Base-by-base conservation (phyloP, 2,888 invertebrate species). In the Drosophila macrospina region DNA sequence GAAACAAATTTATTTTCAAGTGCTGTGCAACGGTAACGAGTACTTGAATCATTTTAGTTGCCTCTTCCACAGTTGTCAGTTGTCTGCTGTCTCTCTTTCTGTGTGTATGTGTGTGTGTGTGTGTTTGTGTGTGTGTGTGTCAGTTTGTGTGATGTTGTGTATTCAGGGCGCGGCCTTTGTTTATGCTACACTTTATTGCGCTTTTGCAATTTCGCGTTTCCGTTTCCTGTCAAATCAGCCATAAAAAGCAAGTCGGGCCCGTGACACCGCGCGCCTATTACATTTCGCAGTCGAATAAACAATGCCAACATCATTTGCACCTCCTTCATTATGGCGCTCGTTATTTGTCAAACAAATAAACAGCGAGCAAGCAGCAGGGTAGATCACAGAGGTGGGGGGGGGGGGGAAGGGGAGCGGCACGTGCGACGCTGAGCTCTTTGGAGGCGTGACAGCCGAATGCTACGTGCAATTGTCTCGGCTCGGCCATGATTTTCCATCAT, bases 321-420 rank as follows among this genome's bases (percentile, higher is more conserved):
- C 87, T 87, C 86, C 87, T 89, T 87, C 87, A 87, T 87, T 87
- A 87, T 89, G 86, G 88, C 69, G 72, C 88, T 86, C 81, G 80
- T 88, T 89, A 87, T 89, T 87, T 87, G 87, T 89, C 89, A 87
- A 89, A 82, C 84, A 89, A 89, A 89, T 80, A 86, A 89, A 87
- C 86, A 86, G 13, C 8, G 24, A 57, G 65, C 30, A 34, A 61
- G 37, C 28, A 16, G 51, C 34, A 32, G 44, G 68, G 50, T 6
- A 15, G n/a, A 8, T 20, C 5, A 7, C 30, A 16, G 32, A 2
- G 5, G 32, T 8, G 1, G n/a, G 30, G n/a, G 42, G n/a, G 16
- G 0, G 45, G 20, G 3, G 20, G 20, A 32, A 13, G 36, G 51
- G 52, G 13, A 32, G 47, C n/a, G 28, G 39, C 52, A 52, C 37